These are phyloP conservation scores for Cephalophus harveyi DNA, from an alignment of 2,113 vertebrate species.

Conservation along the genomic window DNA sequence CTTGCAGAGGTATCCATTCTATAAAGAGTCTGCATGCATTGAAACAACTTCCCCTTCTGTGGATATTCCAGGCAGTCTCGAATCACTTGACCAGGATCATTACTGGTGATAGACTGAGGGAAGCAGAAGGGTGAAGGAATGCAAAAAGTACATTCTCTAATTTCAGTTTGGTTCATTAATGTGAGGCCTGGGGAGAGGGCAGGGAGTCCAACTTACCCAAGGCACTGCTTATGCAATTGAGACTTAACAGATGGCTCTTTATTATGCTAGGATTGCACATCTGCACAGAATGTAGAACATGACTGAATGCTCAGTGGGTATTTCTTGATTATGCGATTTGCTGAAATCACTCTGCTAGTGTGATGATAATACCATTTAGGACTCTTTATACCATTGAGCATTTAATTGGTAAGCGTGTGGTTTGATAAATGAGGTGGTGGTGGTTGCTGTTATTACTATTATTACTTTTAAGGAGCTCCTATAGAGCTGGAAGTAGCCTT, in stretches of 20 bases:
- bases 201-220: not conserved
- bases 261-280: not conserved
- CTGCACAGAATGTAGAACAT: not conserved
- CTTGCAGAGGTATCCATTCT: not conserved
- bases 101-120: not conserved
- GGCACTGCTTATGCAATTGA: slow-evolving; percentile 9
- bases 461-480: not conserved
- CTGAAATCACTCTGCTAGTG: not conserved
- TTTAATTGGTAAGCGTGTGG: slow-evolving; percentile 16
- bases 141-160: not conserved
- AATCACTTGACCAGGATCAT: not conserved
- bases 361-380: not conserved
- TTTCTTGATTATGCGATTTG: slow-evolving; percentile 38
- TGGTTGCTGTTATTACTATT: not conserved
- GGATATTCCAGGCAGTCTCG: not conserved
- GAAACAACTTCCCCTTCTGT: not conserved
- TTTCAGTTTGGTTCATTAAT: slow-evolving; percentile 3
- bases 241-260: slow-evolving; percentile 7
- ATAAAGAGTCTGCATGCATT: not conserved
- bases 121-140: not conserved
- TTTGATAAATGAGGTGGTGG: not conserved
- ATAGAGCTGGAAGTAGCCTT: not conserved
- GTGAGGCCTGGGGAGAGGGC: not conserved
- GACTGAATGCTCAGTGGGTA: not conserved
- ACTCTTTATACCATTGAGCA: not conserved